Evolutionary conservation across 30 jellyfish, hydroid and myxozoan species (phyloP), one percentile per base, ranked within the genome.

Genomic region (Turritopsis rubra): DNA sequence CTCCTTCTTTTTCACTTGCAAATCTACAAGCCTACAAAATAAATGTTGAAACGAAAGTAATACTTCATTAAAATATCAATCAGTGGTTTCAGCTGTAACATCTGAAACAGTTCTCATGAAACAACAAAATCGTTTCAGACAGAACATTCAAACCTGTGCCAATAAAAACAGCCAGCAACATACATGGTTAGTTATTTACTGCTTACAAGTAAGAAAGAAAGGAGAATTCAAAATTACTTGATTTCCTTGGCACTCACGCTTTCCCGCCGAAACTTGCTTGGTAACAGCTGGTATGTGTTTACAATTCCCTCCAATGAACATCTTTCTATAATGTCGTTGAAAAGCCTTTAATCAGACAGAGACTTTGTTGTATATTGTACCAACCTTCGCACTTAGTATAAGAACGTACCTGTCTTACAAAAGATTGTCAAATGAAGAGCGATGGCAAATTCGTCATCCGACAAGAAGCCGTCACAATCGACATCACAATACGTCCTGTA

Each of bases 401-500:
- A 7, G 0, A 68, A 68, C 21, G 0, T 68, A 68, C 77, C 30
- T 68, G 77, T 68, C 19, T 68, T 68, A 68, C 77, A 68, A 0
- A 1, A 68, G 16, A 68, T 68, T 9, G 77, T 68, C 77, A 68
- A 68, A 68, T 68, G 77, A 7, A 68, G 77, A 17, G 30, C 31
- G 30, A 1, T 68, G 30, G 30, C 31, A 19, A 68, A 68, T 0
- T 23, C 1, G 17, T 68, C 77, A 19, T 68, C 28, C 22, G 77
- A 68, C 9, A 68, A 68, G 0, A 68, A 23, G 22, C 8, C 77
- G 30, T 68, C 77, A 1, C 30, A 23, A n/a, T 27, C 77, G 30
- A 68, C 77, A 27, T 27, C 77, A 68, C 77, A n/a, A 22, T 68
- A 68, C 16, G 31, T 68, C 77, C 77, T 68, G 19, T 9, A 68